Evolutionary conservation across 2,888 invertebrate genomes (phyloP).

Genomic region (Agonum fuliginosum): DNA sequence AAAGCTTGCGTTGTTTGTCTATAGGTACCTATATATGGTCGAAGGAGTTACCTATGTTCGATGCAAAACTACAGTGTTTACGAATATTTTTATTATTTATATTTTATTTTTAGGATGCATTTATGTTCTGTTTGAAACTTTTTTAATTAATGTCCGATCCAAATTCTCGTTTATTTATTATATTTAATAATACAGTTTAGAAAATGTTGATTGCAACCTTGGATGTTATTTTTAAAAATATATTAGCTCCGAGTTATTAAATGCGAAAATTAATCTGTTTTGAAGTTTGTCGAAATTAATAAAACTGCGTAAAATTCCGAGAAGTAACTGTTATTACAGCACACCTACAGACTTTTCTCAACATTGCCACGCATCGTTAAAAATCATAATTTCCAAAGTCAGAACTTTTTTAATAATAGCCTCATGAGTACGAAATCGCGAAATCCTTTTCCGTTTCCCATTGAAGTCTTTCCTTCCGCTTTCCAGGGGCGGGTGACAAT

Average conservation of each 20-base stretch:
- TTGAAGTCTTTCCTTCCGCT: not conserved
- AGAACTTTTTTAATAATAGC: conserved; percentile 47
- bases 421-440: conserved; percentile 19
- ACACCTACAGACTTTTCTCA: not conserved
- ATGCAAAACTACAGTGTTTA: no score
- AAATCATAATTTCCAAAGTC: conserved; percentile 41
- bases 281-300: conserved; percentile 22
- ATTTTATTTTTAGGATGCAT: no score
- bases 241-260: not conserved
- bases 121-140: no score
- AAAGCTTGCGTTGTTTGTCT: no score
- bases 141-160: no score
- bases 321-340: no score
- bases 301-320: not conserved
- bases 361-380: conserved; percentile 39
- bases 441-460: conserved; percentile 17
- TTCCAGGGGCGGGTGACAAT: conserved; percentile 39
- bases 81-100: no score
- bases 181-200: not conserved
- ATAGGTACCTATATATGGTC: no score
- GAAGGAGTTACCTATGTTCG: no score
- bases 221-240: not conserved
- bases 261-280: not conserved
- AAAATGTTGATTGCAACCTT: not conserved
- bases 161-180: no score